Evolutionary conservation across 2,888 invertebrate genomes (phyloP).

Genomic region (Trichopria drosophilae): DNA sequence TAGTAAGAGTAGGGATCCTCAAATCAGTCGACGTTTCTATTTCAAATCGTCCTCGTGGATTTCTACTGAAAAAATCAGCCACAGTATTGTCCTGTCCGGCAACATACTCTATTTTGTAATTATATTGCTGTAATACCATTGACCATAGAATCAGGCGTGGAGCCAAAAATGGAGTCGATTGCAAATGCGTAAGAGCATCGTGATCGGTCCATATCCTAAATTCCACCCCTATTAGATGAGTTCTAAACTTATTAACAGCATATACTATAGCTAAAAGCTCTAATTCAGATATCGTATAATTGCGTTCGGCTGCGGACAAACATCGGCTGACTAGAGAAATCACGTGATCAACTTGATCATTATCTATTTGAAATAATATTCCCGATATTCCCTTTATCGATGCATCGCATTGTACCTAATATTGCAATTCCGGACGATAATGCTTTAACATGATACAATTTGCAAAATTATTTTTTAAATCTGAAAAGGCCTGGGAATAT

Average conservation of each 20-base stretch:
- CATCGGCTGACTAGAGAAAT: not conserved
- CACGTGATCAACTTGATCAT: not conserved
- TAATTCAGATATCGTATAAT: not conserved
- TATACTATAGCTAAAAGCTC: not conserved
- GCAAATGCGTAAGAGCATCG: constrained; percentile 37
- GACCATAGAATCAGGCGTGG: constrained; percentile 41
- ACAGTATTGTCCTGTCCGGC: constrained; percentile 38
- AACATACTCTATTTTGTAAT: constrained; percentile 36
- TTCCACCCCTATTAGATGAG: not conserved
- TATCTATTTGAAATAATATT: constrained; percentile 29
- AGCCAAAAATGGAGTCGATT: constrained; percentile 12
- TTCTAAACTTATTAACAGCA: not conserved
- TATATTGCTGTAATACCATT: constrained; percentile 38
- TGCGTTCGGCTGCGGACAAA: not conserved
- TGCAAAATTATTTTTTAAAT: constrained; percentile 10
- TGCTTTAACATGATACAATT: no score
- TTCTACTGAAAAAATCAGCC: constrained; percentile 42
- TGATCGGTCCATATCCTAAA: constrained; percentile 36
- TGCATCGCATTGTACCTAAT: constrained; percentile 24
- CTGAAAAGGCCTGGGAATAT: constrained; percentile 13
- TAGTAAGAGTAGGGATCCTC: not conserved
- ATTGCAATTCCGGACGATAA: constrained; percentile 3
- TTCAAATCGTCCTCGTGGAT: constrained; percentile 27
- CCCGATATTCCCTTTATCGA: no score
- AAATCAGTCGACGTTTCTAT: not conserved